phyloP scores from a whole-genome alignment of 2,888 invertebrate species.

The Steinernema hermaphroditum region DNA sequence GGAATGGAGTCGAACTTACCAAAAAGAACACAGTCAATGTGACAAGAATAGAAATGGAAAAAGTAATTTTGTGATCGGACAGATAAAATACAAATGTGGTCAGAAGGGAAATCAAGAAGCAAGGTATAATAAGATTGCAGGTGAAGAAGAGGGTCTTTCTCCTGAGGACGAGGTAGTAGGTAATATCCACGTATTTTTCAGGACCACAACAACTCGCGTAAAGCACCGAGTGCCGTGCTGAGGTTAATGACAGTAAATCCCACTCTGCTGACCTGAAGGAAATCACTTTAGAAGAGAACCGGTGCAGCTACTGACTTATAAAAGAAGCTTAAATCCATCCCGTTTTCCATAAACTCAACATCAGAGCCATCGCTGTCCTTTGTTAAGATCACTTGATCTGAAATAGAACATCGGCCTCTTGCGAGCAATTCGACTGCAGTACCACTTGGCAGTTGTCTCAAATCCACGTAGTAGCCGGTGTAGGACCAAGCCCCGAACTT shows the following conservation, averaged over 20 bases:
- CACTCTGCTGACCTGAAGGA: constrained; percentile 66
- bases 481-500: constrained; percentile 67
- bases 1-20: constrained; percentile 46
- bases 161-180: constrained; percentile 63
- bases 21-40: constrained; percentile 67
- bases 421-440: background rate
- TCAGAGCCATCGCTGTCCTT: constrained; percentile 52
- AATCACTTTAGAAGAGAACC: background rate
- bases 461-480: constrained; percentile 54
- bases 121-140: constrained; percentile 66
- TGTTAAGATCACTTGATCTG: background rate
- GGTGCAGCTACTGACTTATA: constrained; percentile 46
- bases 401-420: background rate
- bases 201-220: constrained; percentile 66
- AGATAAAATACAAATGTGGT: constrained; percentile 67
- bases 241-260: constrained; percentile 63
- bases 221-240: constrained; percentile 62
- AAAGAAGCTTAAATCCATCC: constrained; percentile 66
- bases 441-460: constrained; percentile 43
- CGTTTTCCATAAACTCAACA: constrained; percentile 61
- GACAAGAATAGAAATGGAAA: constrained; percentile 66
- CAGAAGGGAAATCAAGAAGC: constrained; percentile 65
- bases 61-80: constrained; percentile 67
- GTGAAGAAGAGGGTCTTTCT: constrained; percentile 65
- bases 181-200: constrained; percentile 66